Evolutionary conservation across 2,113 vertebrate genomes (phyloP).

Genomic region (Varanus komodoensis): DNA sequence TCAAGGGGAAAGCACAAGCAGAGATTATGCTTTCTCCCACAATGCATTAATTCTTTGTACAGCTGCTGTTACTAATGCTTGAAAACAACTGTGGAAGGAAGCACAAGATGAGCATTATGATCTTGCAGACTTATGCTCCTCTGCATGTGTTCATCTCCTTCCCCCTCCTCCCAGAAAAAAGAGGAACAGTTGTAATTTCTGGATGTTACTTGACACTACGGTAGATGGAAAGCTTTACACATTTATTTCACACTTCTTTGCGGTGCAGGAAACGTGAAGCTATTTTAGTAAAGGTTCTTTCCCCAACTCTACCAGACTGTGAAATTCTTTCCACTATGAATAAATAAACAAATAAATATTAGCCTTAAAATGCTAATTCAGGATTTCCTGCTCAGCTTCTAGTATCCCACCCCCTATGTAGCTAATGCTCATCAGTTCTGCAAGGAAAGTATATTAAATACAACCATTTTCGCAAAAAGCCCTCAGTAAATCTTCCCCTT

Average conservation of each 20-base stretch:
- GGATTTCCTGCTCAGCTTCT: not conserved
- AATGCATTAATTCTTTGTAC: not conserved
- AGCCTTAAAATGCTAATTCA: not conserved
- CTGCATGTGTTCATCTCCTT: not conserved
- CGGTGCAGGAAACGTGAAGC: not conserved
- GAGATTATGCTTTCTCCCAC: not conserved
- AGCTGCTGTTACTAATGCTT: not conserved
- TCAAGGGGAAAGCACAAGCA: conserved; percentile 1
- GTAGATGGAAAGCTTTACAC: not conserved
- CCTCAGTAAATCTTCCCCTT: not conserved
- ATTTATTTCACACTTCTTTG: conserved; percentile 28
- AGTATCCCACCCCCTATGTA: not conserved
- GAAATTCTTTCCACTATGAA: not conserved
- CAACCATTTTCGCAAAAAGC: not conserved
- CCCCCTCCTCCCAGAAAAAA: not conserved
- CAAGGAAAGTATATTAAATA: not conserved
- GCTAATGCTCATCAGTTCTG: not conserved
- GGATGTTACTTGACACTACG: not conserved
- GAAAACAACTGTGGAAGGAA: not conserved
- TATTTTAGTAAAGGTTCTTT: conserved; percentile 10
- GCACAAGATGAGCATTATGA: not conserved
- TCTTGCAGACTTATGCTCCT: conserved; percentile 4
- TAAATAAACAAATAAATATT: not conserved
- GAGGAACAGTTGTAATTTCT: conserved; percentile 1
- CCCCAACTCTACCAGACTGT: not conserved